Evolutionary conservation across 92 coral and sea anemone species (phyloP), one percentile per base, ranked within the genome.

Genomic region (Porites lobata): DNA sequence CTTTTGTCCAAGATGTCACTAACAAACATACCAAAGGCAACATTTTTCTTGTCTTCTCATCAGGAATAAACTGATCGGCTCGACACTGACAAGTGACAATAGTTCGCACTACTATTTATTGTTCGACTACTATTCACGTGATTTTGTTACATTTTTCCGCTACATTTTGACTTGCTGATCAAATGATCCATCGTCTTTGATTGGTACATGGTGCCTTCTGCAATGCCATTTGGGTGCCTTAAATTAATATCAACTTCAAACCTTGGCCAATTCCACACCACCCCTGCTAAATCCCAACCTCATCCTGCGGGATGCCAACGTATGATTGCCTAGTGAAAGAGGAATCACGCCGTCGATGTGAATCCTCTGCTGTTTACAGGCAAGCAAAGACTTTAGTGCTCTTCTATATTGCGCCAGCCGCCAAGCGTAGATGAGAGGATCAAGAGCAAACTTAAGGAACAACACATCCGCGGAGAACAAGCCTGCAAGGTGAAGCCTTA

Each of bases 341-440:
- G 70, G 22, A 65, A 65, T 4, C 13, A 21, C 72, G 1, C 10
- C 38, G 72, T 24, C 72, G 26, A 67, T 22, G 22, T 24, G 12
- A 62, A 62, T 62, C 3, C 66, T 15, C 7, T 62, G 66, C 26
- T 50, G 38, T 2, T 65, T 69, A 21, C 92, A 84, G 21, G 12
- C 17, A 38, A 92, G 14, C 2, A 92, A 57, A 8, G 83, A 75
- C 75, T 79, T 77, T 10, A 92, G 67, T 7, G 94, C 92, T 26
- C 65, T 76, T 58, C 90, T 72, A 76, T 92, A 92, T 17, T 90
- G 75, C 17, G 79, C 26, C 1, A 92, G 89, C 65, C 94, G 65
- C 94, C 94, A 92, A 51, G 89, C 86, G 66, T 92, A 92, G 9
- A 92, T 69, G 18, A 92, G 90, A 9, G 94, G 92, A 80, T 92